Evolutionary conservation across 1,140 invertebrate genomes (phyloP).

Genomic region (Teleogryllus occipitalis): DNA sequence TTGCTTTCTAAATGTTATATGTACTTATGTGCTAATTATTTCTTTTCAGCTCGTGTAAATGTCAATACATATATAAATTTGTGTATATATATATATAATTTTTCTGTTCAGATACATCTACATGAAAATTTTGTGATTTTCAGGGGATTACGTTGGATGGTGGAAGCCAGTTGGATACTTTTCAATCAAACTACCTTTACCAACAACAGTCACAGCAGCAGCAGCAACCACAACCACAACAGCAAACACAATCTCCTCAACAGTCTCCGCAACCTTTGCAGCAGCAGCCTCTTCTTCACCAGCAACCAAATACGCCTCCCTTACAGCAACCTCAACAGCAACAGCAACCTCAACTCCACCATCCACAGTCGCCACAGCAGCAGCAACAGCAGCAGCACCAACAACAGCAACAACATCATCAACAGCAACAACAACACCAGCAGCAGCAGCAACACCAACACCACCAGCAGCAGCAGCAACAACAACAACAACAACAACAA

Average conservation of each 20-base stretch:
- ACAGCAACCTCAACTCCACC: conserved; percentile 26
- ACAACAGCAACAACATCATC: conserved; percentile 14
- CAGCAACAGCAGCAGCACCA: conserved; percentile 21
- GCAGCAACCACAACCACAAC: conserved; percentile 16
- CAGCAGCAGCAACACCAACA: background rate
- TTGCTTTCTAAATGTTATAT: background rate
- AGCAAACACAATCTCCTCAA: conserved; percentile 19
- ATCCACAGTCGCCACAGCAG: conserved; percentile 19
- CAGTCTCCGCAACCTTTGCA: conserved; percentile 15
- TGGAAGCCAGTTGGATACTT: conserved; percentile 20
- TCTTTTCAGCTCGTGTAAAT: background rate
- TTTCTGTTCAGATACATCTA: background rate
- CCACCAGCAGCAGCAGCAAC: conserved; percentile 12
- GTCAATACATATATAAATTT: background rate
- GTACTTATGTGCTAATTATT: background rate
- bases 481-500: conserved; percentile 18
- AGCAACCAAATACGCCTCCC: conserved; percentile 13
- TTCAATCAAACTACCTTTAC: conserved; percentile 22
- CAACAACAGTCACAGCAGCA: conserved; percentile 17
- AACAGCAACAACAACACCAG: conserved; percentile 12
- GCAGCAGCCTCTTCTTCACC: conserved; percentile 19
- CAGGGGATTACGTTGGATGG: conserved; percentile 50
- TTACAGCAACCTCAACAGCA: conserved; percentile 19
- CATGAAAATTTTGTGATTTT: conserved; percentile 19
- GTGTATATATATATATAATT: background rate